Evolutionary conservation across 2,113 vertebrate genomes (phyloP), one percentile per base, ranked within the genome.

Genomic region (Asarcornis scutulata): DNA sequence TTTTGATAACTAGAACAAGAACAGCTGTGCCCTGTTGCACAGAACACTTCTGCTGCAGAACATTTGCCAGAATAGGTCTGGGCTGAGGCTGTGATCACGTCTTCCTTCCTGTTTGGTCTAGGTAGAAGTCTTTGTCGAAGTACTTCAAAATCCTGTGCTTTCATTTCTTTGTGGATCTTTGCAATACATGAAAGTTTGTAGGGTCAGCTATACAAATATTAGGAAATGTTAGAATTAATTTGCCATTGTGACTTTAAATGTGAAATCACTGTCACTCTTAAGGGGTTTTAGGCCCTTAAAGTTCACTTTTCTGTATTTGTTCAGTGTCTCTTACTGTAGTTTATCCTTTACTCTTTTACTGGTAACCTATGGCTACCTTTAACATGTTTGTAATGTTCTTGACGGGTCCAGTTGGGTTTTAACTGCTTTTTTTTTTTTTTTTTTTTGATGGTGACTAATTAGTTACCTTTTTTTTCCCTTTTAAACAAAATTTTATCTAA

Each of bases 21-120:
- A 38, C 16, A 71, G 13, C 31, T 56, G 31, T 78, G 72, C 12
- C 0, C 0, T 18, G 7, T 32, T 58, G 20, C 62, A 17, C 12
- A 52, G 55, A 64, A 34, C 42, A 14, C 29, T 9, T 4, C 7
- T 6, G 50, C 25, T 52, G 55, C 10, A 1, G 60, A 78, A 34
- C 40, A 40, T 40, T 40, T 40, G 40, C 40, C 40, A 40, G 40
- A 40, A 40, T 40, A 40, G 40, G 12, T 13, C 40, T 40, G 40
- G 40, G 40, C 40, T 40, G 40, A 40, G 40, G 40, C 40, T 40
- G 13, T 40, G 40, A 40, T 40, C 40, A 40, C 12, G 13, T 40
- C 40, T 40, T 40, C 40, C 40, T 13, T 40, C 40, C 40, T 40
- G 40, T 40, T 40, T 40, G 40, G 12, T 40, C 40, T 13, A 40